Evolutionary conservation across 2,113 vertebrate genomes (phyloP).

Genomic region (Catharus bicknelli): DNA sequence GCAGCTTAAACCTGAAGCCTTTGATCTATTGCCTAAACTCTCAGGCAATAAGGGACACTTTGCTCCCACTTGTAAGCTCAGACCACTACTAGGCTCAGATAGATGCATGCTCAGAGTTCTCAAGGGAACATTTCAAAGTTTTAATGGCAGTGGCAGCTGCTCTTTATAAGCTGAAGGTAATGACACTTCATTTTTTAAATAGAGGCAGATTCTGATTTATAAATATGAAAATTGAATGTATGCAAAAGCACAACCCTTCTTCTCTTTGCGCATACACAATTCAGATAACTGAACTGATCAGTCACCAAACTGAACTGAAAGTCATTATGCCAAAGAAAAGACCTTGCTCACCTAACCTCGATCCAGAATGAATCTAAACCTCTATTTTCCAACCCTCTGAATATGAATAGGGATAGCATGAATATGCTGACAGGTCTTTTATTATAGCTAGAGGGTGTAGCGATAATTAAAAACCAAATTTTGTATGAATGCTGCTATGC

Average conservation of each 20-base stretch:
- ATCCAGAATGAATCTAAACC: conserved; percentile 41
- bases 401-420: conserved; percentile 33
- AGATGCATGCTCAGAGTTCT: conserved; percentile 37
- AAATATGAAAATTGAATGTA: conserved; percentile 52
- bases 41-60: background rate
- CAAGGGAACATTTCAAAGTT: conserved; percentile 54
- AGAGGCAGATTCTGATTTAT: conserved; percentile 51
- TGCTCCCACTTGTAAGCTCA: conserved; percentile 36
- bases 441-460: conserved; percentile 49
- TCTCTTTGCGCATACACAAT: conserved; percentile 35
- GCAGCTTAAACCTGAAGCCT: background rate
- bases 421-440: conserved; percentile 18
- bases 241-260: conserved; percentile 31
- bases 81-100: conserved; percentile 26
- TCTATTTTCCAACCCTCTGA: conserved; percentile 3
- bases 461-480: conserved; percentile 68
- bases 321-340: conserved; percentile 9
- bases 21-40: conserved; percentile 45
- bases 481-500: conserved; percentile 25
- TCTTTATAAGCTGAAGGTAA: conserved; percentile 47
- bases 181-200: conserved; percentile 38
- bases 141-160: conserved; percentile 51
- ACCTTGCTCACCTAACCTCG: conserved; percentile 49
- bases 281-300: conserved; percentile 43
- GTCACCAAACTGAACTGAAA: conserved; percentile 43